Base-by-base conservation (phyloP, 2,888 invertebrate species). In the Linnaemya tessellans region DNA sequence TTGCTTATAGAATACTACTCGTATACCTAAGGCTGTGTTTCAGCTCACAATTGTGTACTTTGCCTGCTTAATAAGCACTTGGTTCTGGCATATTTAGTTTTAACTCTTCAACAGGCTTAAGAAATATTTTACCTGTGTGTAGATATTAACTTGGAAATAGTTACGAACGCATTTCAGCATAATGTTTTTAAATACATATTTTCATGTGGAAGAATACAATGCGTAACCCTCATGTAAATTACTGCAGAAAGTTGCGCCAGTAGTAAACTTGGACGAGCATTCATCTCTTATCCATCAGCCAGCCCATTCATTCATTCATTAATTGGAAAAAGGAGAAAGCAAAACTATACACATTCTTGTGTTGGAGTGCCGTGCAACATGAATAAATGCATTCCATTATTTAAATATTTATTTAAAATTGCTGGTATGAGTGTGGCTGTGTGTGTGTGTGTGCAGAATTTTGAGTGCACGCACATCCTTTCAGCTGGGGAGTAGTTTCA, bases 401-500 rank as follows among this genome's bases (percentile, higher is more conserved):
- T 71, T 51, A 65, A 79, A 78, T 43, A 58, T 73, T 71, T 71
- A 56, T 64, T 67, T 67, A 41, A 46, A 58, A 73, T 67, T 60
- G 83, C 38, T 54, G 25, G 3, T 1, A 18, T 41, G 8, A 20
- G 18, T 51, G 10, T 49, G 54, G 41, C 41, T 43, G n/a, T 25
- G 35, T 13, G 65, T 56, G 25, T 41, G 22, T 38, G 41, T n/a
- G 5, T 62, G 13, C 15, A 51, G 46, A 68, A 58, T 64, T n/a
- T 65, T n/a, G 51, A 54, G 64, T 71, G 25, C 67, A 65, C 71
- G 78, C 81, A 73, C 35, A 43, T 71, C 68, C 68, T 68, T 70
- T 49, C 18, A 46, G 25, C 25, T 22, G 18, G 49, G 71, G 56
- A 49, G 49, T 73, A 56, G 65, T 20, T 67, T 74, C 56, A 58